These are phyloP conservation scores for Mellilla xanthometata DNA, from an alignment of 2,888 invertebrate genomes.

Conservation along the genomic window DNA sequence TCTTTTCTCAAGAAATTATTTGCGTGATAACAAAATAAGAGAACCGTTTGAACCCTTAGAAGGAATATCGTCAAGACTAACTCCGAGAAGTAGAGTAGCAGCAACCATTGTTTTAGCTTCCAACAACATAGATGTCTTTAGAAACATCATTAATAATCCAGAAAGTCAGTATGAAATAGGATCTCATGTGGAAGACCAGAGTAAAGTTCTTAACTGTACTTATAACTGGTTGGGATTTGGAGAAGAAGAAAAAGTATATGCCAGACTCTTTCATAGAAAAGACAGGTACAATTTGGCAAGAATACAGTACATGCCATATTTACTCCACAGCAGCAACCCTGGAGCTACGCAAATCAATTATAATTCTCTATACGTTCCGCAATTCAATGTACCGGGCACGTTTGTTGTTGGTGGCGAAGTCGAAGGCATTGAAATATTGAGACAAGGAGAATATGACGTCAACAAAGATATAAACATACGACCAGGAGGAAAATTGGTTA, in stretches of 20 bases:
- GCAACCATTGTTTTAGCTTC: constrained; percentile 96
- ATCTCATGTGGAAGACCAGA: constrained; percentile 97
- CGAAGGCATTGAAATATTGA: constrained; percentile 92
- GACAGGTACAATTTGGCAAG: constrained; percentile 97
- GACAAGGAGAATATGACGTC: constrained; percentile 94
- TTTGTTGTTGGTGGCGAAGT: constrained; percentile 95
- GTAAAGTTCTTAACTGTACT: constrained; percentile 95
- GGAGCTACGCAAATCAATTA: constrained; percentile 91
- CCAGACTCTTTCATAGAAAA: constrained; percentile 91
- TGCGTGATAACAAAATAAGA: constrained; percentile 91
- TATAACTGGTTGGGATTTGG: constrained; percentile 95
- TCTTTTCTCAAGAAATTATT: constrained; percentile 93
- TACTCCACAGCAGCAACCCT: constrained; percentile 94
- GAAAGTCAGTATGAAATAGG: constrained; percentile 97
- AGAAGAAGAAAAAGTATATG: constrained; percentile 88
- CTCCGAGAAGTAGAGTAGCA: constrained; percentile 95
- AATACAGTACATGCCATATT: constrained; percentile 94
- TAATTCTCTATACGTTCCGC: constrained; percentile 89
- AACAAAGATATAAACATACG: constrained; percentile 96
- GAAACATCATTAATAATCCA: constrained; percentile 96
- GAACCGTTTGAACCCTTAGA: constrained; percentile 91
- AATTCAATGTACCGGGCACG: constrained; percentile 87
- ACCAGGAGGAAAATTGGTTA: constrained; percentile 94
- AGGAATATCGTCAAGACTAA: constrained; percentile 86
- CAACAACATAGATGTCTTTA: constrained; percentile 92